phyloP scores from a whole-genome alignment of 1,140 invertebrate species.

The Drosophila sp. region DNA sequence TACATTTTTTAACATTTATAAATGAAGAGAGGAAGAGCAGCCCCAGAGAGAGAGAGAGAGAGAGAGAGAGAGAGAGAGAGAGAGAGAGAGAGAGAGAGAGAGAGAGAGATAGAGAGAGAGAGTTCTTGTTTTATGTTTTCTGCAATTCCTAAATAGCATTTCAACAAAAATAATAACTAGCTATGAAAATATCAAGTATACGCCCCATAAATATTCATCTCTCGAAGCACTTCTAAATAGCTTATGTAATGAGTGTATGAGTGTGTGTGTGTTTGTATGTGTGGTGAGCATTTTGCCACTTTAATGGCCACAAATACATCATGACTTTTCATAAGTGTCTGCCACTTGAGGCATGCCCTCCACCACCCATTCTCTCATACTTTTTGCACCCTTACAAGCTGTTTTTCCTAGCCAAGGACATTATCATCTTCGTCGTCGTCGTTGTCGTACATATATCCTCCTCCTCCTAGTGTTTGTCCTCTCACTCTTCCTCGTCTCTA shows the following conservation, averaged over 20 bases:
- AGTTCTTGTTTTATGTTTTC: constrained; percentile 19
- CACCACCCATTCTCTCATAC: constrained; percentile 15
- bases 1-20: constrained; percentile 60
- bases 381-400: constrained; percentile 22
- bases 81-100: no score
- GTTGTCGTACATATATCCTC: constrained; percentile 6
- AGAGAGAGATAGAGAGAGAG: no score
- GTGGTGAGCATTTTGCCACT: constrained; percentile 67
- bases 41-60: no score
- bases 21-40: constrained; percentile 25
- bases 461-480: constrained; percentile 12
- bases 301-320: constrained; percentile 78
- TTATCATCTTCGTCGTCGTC: constrained; percentile 2
- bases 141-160: neutral
- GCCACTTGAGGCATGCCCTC: constrained; percentile 56
- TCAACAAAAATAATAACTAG: constrained; percentile 40
- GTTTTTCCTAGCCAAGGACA: constrained; percentile 48
- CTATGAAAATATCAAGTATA: constrained; percentile 74
- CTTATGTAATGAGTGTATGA: constrained; percentile 27
- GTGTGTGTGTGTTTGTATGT: constrained; percentile 25
- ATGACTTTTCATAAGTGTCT: constrained; percentile 76
- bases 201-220: constrained; percentile 77
- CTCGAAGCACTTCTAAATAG: constrained; percentile 48
- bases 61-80: no score
- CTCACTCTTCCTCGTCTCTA: constrained; percentile 18